phyloP scores from a whole-genome alignment of 2,797 vertebrate genomes.

The Iguana delicatissima region DNA sequence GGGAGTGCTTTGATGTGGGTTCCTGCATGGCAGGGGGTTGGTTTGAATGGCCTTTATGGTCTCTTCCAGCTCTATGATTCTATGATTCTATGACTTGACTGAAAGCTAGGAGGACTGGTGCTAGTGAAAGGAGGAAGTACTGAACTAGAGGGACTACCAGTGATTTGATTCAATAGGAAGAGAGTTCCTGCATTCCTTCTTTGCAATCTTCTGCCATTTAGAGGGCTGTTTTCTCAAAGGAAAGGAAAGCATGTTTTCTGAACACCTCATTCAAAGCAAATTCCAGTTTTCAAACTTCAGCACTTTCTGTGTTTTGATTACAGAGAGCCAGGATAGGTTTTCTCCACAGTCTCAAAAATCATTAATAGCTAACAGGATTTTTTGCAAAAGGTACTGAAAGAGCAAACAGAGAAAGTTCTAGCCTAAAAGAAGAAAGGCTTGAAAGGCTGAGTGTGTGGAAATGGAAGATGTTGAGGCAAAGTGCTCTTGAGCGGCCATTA shows the following conservation, averaged over 20 bases:
- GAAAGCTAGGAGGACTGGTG: neutral
- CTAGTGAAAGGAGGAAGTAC: neutral
- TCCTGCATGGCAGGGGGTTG: no score
- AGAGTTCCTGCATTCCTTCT: neutral
- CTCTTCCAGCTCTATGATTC: no score
- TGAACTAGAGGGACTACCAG: neutral
- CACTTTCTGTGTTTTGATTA: neutral
- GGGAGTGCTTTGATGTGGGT: no score
- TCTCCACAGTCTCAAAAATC: neutral
- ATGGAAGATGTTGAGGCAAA: neutral
- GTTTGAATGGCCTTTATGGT: no score
- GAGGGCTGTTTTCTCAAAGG: neutral
- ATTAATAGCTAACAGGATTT: neutral
- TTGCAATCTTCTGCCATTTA: neutral
- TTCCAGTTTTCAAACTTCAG: neutral
- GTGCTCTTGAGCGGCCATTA: neutral
- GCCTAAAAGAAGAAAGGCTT: neutral
- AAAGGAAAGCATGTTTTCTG: neutral
- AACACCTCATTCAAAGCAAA: neutral
- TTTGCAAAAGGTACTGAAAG: conserved; percentile 28
- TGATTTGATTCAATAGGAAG: neutral
- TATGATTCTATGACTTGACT: neutral
- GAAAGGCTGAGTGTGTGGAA: neutral
- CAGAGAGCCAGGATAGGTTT: neutral
- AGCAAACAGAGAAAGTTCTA: neutral